These are phyloP conservation scores for Leptodirus hochenwartii DNA, from an alignment of 2,888 invertebrate species.

Conservation along the genomic window DNA sequence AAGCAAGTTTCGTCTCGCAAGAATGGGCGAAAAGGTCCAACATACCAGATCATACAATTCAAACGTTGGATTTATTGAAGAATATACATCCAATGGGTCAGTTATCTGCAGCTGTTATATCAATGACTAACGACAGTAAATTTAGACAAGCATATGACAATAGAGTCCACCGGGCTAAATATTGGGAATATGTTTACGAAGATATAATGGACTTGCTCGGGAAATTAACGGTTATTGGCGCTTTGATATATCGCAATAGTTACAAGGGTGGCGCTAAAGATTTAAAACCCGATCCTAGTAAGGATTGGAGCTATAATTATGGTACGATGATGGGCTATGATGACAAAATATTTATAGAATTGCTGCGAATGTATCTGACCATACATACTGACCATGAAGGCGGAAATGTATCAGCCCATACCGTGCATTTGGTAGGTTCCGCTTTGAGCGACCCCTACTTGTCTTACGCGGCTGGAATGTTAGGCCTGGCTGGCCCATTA, in stretches of 20 bases:
- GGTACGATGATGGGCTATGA: constrained; percentile 66
- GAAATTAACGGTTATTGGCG: constrained; percentile 71
- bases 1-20: constrained; percentile 8
- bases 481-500: constrained; percentile 73
- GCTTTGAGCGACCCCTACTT: constrained; percentile 76
- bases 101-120: constrained; percentile 61
- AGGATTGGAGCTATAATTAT: constrained; percentile 79
- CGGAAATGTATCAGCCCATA: constrained; percentile 82
- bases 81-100: constrained; percentile 77
- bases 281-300: constrained; percentile 53
- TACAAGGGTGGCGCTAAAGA: constrained; percentile 49
- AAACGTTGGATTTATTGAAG: constrained; percentile 64
- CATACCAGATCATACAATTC: constrained; percentile 64
- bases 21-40: constrained; percentile 10
- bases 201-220: constrained; percentile 79
- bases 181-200: constrained; percentile 62
- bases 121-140: constrained; percentile 67
- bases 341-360: constrained; percentile 51
- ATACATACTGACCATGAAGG: constrained; percentile 75
- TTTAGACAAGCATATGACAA: constrained; percentile 61
- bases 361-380: constrained; percentile 70
- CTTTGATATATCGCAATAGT: constrained; percentile 69
- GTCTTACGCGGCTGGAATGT: constrained; percentile 70
- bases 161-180: constrained; percentile 54
- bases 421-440: constrained; percentile 71